Evolutionary conservation across 2,888 invertebrate species (phyloP).

Genomic region (Dysmachus trigonus): DNA sequence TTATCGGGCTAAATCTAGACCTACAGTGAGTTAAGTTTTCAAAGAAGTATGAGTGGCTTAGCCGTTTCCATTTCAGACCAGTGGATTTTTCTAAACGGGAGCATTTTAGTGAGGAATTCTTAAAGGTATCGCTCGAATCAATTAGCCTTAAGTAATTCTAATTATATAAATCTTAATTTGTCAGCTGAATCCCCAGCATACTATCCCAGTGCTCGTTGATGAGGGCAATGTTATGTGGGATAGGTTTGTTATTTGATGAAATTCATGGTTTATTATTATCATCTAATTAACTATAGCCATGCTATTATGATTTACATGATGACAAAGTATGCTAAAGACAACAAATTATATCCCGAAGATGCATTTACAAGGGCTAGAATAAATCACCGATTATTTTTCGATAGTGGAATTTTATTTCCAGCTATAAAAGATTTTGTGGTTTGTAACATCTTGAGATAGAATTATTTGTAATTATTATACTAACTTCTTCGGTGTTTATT

Average conservation of each 20-base stretch:
- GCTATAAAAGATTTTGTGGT: conserved; percentile 65
- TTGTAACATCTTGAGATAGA: conserved; percentile 53
- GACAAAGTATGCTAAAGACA: conserved; percentile 67
- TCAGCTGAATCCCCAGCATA: conserved; percentile 69
- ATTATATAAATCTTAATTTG: conserved; percentile 40
- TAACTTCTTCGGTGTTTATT: background rate
- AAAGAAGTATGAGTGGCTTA: background rate
- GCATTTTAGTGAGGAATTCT: conserved; percentile 61
- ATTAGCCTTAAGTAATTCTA: conserved; percentile 46
- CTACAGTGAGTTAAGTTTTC: conserved; percentile 56
- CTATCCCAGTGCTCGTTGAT: conserved; percentile 68
- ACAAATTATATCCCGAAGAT: conserved; percentile 69
- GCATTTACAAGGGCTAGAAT: conserved; percentile 66
- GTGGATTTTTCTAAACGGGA: conserved; percentile 62
- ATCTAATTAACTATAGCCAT: conserved; percentile 59
- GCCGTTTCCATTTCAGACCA: conserved; percentile 59
- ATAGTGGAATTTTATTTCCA: conserved; percentile 66
- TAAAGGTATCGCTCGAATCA: conserved; percentile 56
- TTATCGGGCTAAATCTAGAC: conserved; percentile 64
- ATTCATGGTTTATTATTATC: background rate
- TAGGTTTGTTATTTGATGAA: conserved; percentile 57
- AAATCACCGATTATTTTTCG: conserved; percentile 68
- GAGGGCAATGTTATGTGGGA: conserved; percentile 67
- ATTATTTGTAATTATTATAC: background rate
- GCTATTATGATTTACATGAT: conserved; percentile 67